Evolutionary conservation across 2,797 vertebrate species (phyloP).

Genomic region (Chrosomus eos): DNA sequence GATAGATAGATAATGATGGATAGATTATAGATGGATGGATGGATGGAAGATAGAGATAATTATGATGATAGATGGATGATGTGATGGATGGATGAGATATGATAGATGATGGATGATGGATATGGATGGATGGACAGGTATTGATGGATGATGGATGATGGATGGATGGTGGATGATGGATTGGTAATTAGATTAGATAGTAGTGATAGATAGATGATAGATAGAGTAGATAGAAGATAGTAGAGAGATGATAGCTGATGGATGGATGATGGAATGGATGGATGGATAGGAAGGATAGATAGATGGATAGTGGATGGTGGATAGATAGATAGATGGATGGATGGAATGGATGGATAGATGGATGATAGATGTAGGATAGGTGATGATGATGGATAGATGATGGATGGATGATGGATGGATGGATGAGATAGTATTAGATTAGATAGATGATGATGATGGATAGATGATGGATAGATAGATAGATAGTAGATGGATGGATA

Average conservation of each 20-base stretch:
- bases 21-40: accelerated
- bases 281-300: no score
- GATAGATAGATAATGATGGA: not conserved
- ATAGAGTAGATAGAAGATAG: accelerated
- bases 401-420: no score
- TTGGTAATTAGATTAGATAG: no score
- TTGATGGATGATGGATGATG: not conserved
- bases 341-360: not conserved
- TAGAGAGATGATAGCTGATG: not conserved
- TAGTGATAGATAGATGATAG: not conserved
- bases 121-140: not conserved
- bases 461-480: no score
- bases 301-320: not conserved
- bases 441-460: no score
- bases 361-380: no score
- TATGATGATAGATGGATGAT: no score
- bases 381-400: not conserved
- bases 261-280: no score
- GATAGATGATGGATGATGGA: no score
- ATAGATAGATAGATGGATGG: not conserved
- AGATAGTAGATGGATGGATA: no score
- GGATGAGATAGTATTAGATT: no score
- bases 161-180: not conserved
- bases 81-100: not conserved
- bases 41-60: not conserved